Conservation (phyloP, 2,113 vertebrate species). For the Pipa parva region DNA sequence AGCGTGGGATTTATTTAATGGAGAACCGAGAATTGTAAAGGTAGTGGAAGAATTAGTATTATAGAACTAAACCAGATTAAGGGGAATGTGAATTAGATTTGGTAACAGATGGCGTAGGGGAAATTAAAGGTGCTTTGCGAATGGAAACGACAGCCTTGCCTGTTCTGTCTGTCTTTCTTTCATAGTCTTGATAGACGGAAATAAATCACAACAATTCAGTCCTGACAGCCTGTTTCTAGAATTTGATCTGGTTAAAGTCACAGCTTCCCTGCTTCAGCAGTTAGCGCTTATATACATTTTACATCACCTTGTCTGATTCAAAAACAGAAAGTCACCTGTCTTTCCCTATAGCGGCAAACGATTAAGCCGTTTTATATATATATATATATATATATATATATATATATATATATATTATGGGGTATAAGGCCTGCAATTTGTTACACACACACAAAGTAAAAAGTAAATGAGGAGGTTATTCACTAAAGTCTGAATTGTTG, state of each 20-base stretch:
- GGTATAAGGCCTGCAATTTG: too few species aligned
- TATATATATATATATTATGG: too few species aligned
- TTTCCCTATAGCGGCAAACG: too few species aligned
- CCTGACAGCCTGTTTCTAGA: slow-evolving; percentile 99
- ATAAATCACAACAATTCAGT: slow-evolving; percentile 96
- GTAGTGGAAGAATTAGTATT: slow-evolving; percentile 81
- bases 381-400: too few species aligned
- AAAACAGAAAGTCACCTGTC: slow-evolving; percentile 58
- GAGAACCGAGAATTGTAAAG: slow-evolving; percentile 58
- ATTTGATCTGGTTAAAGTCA: slow-evolving; percentile 99
- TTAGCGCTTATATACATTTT: slow-evolving; percentile 57
- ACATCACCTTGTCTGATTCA: slow-evolving; percentile 59
- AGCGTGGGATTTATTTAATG: too few species aligned
- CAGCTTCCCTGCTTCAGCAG: slow-evolving; percentile 69
- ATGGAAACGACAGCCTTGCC: slow-evolving; percentile 70
- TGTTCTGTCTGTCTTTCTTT: slow-evolving; percentile 6
- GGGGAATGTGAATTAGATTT: slow-evolving; percentile 96
- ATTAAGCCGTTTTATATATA: too few species aligned
- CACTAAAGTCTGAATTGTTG: too few species aligned
- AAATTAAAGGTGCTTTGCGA: slow-evolving; percentile 93
- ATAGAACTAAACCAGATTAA: slow-evolving; percentile 95
- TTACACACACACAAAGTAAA: too few species aligned
- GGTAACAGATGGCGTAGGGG: slow-evolving; percentile 94
- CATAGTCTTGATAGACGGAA: slow-evolving; percentile 84
- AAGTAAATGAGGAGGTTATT: too few species aligned